These are phyloP conservation scores for Allolobophora icterica DNA, from an alignment of 2,888 invertebrate species.

Conservation along the genomic window DNA sequence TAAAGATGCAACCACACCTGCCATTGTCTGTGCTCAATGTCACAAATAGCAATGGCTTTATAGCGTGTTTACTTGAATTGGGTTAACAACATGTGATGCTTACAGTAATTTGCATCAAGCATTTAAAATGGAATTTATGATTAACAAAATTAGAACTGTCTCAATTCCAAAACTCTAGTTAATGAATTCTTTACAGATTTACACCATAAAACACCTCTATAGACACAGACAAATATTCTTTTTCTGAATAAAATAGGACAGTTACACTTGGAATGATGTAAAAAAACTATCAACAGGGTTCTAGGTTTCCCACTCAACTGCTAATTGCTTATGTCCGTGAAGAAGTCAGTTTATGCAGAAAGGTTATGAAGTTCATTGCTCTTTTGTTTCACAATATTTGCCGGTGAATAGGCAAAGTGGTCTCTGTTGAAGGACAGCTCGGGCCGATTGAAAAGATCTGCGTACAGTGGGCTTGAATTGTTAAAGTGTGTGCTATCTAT, in stretches of 20 bases:
- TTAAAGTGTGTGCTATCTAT: slow-evolving; percentile 45
- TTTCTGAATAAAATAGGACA: not conserved
- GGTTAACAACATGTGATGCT: not conserved
- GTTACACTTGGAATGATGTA: slow-evolving; percentile 8
- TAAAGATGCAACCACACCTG: not conserved
- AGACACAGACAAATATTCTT: not conserved
- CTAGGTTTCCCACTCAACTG: not conserved
- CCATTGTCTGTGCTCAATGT: not conserved
- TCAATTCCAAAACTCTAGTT: no score
- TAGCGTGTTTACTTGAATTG: not conserved
- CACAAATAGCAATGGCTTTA: not conserved
- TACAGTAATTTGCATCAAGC: not conserved
- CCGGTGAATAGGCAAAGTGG: slow-evolving; percentile 28
- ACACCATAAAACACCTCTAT: not conserved
- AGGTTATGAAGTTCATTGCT: slow-evolving; percentile 2
- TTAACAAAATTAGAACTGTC: not conserved
- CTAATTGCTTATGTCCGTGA: not conserved
- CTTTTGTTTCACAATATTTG: not conserved
- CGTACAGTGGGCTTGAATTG: slow-evolving; percentile 46
- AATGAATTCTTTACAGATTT: not conserved
- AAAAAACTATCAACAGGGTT: not conserved
- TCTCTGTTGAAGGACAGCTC: slow-evolving; percentile 42
- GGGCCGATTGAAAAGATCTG: slow-evolving; percentile 30
- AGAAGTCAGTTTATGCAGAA: not conserved
- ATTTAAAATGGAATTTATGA: not conserved